Base-by-base conservation (phyloP, 2,113 vertebrate genomes). In the Pipra filicauda region DNA sequence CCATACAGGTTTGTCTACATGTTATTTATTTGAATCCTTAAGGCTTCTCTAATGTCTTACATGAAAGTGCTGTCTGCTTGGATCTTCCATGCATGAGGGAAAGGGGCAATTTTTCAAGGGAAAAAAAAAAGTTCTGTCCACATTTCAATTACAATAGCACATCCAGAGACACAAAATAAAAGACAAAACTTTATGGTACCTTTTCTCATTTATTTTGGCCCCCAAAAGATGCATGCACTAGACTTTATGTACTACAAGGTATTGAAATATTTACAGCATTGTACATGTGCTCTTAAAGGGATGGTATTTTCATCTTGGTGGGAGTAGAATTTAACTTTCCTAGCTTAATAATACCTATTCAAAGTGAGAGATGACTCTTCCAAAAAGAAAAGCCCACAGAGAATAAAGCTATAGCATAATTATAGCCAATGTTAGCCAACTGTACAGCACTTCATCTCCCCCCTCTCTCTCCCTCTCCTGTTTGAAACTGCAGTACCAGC, bases 231-330 rank as follows among this genome's bases (percentile, higher is more conserved):
- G 98, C 99, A 99, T 99, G 99, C 99, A 99, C 98, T 99, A 98
- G 98, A 98, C 97, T 98, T 97, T 98, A 99, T 98, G 97, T 98
- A 99, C 98, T 98, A 99, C 98, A 98, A 96, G 95, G 89, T 98
- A 98, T 70, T 99, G 98, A 98, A 98, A 97, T 99, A 99, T 99
- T 98, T 99, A 99, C 99, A 99, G 92, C 96, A 97, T 98, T 98
- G 98, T 98, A 98, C 98, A 98, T 96, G 94, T 97, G 88, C 96
- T 96, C 80, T 96, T 91, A 88, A 95, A 97, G 95, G 93, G 90
- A 97, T 95, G 92, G 94, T 83, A 41, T 88, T 86, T 95, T 96
- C 71, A 76, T 91, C 93, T 86, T 78, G 61, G 49, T 85, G 96
- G 89, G 82, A 93, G 76, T 87, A 75, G 71, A 71, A 93, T 89